Conservation (phyloP, 2,113 vertebrate genomes). For the Nothocercus julius region DNA sequence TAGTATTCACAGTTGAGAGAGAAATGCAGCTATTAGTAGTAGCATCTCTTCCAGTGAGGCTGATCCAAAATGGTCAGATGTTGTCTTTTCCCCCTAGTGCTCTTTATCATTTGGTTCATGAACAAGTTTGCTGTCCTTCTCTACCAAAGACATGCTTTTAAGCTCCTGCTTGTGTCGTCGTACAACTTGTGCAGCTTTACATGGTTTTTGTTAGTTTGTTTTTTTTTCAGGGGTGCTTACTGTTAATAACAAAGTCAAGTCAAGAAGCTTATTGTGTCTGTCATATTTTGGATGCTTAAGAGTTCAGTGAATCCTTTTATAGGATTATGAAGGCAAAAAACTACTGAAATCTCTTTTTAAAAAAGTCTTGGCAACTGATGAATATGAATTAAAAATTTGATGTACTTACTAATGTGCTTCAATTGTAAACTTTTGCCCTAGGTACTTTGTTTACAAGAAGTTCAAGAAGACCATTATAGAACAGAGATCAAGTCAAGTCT, state of each 20-base stretch:
- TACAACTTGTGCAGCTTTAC: neutral
- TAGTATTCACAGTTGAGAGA: neutral
- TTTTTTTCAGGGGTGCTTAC: neutral
- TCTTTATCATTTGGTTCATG: neutral
- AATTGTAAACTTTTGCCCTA: constrained; percentile 67
- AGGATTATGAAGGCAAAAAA: neutral
- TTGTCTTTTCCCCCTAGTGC: neutral
- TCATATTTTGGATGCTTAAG: neutral
- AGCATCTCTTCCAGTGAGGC: neutral
- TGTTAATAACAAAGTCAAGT: neutral
- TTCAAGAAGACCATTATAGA: constrained; percentile 93
- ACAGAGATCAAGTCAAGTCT: constrained; percentile 90
- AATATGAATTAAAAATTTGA: neutral
- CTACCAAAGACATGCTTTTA: neutral
- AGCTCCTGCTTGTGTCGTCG: neutral
- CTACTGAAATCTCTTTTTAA: neutral
- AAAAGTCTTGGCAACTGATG: neutral
- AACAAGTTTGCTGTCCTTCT: neutral
- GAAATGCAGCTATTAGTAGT: neutral
- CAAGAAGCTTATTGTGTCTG: neutral
- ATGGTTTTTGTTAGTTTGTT: neutral
- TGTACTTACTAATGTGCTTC: neutral
- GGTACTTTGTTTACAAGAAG: constrained; percentile 98
- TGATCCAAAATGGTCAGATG: neutral
- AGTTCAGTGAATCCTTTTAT: neutral